Percentiles rank a stretch among this genome's conserved stretches.
phyloP scores from a whole-genome alignment of 2,797 vertebrate species.

The Glyptemys insculpta region DNA sequence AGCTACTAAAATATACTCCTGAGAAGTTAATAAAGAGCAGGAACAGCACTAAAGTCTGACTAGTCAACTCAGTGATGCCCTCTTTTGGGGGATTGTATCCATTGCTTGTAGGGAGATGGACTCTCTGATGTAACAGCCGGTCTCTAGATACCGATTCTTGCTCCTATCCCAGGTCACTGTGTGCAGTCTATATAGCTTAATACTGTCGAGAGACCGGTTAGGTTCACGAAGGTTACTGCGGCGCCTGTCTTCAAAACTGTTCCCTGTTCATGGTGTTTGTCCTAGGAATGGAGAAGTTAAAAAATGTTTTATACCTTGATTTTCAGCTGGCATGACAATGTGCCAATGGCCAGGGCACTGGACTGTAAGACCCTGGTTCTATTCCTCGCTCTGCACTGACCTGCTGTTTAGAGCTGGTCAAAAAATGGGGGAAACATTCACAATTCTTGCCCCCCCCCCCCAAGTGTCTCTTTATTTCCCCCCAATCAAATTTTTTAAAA shows the following conservation, averaged over 20 bases:
- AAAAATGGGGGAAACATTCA: neutral
- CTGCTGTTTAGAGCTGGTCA: neutral
- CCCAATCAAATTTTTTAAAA: too few relatives aligned
- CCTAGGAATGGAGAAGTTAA: neutral
- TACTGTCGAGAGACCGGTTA: slow-evolving; percentile 5
- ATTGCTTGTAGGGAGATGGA: slow-evolving; percentile 1
- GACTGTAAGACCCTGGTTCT: neutral
- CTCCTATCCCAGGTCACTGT: neutral
- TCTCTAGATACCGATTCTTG: neutral
- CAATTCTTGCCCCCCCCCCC: too few relatives aligned
- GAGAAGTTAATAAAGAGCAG: neutral
- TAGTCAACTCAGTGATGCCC: neutral
- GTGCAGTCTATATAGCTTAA: neutral
- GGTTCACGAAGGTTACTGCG: accelerated
- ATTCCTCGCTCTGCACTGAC: accelerated
- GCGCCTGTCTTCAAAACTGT: neutral
- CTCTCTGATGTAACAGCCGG: accelerated
- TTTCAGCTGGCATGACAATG: neutral
- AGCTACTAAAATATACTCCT: neutral
- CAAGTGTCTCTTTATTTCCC: too few relatives aligned
- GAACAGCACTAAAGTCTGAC: accelerated
- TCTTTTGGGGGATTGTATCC: accelerated
- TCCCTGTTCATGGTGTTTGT: neutral
- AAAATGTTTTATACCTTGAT: neutral
- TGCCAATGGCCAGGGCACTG: neutral